A percentile compares a stretch with the other conserved stretches of the same genome.
These are phyloP conservation scores for Tortrix viridana DNA, from an alignment of 2,888 invertebrate species.

Conservation along the genomic window DNA sequence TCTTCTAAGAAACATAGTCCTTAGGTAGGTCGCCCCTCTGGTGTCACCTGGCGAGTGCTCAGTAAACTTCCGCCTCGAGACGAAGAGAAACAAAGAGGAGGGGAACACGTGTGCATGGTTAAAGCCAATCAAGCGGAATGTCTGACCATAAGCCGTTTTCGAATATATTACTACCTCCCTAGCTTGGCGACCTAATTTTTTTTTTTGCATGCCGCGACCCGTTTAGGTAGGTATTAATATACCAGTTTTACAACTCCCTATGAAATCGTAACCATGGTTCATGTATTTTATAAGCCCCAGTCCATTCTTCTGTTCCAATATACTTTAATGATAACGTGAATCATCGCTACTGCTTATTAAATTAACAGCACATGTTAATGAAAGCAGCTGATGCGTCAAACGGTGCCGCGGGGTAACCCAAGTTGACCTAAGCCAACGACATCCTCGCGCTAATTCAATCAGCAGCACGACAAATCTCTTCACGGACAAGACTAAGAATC, in stretches of 20 bases:
- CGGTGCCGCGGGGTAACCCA: constrained; percentile 58
- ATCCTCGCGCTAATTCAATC: constrained; percentile 74
- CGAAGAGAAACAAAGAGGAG: constrained; percentile 8
- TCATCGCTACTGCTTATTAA: constrained; percentile 53
- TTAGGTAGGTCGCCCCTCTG: neutral
- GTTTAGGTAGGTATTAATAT: no score
- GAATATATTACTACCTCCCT: neutral
- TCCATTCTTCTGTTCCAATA: neutral
- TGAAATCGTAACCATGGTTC: no score
- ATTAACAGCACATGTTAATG: constrained; percentile 57
- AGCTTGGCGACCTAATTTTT: neutral
- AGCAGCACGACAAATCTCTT: constrained; percentile 58
- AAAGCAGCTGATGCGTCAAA: constrained; percentile 64
- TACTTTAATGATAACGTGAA: constrained; percentile 25
- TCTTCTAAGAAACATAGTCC: constrained; percentile 2
- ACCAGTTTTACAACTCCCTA: no score
- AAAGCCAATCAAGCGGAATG: constrained; percentile 21
- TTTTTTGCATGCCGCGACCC: neutral
- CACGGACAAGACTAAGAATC: constrained; percentile 36
- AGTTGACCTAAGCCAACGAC: constrained; percentile 54
- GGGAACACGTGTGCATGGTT: constrained; percentile 33
- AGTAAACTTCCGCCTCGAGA: constrained; percentile 10
- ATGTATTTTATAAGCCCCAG: no score
- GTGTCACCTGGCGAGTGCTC: constrained; percentile 23
- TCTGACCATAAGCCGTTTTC: constrained; percentile 13